Evolutionary conservation across 2,888 invertebrate genomes (phyloP).

Genomic region (Beris morrisii): DNA sequence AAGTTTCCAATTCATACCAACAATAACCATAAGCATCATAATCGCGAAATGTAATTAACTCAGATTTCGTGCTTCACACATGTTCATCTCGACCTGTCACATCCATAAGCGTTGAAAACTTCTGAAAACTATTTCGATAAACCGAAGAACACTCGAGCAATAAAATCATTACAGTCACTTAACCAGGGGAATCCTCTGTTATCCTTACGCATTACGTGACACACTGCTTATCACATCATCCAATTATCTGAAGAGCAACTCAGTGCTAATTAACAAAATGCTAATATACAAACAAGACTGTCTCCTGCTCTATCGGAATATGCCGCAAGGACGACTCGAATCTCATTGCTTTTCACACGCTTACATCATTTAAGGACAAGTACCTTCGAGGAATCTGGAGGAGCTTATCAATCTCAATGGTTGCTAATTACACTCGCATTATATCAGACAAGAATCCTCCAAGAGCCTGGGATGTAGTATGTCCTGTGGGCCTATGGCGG

Average conservation of each 20-base stretch:
- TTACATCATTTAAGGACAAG: background rate
- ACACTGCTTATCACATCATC: slow-evolving; percentile 30
- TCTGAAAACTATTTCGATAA: slow-evolving; percentile 16
- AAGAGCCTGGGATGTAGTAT: background rate
- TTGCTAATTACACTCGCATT: slow-evolving; percentile 36
- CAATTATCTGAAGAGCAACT: slow-evolving; percentile 29
- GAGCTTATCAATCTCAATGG: slow-evolving; percentile 37
- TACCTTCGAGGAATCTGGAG: background rate
- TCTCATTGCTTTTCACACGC: slow-evolving; percentile 6
- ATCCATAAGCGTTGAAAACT: slow-evolving; percentile 12
- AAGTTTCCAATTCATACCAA: too few species aligned
- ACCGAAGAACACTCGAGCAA: slow-evolving; percentile 11
- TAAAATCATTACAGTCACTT: slow-evolving; percentile 14
- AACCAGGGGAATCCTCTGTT: slow-evolving; percentile 7
- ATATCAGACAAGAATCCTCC: slow-evolving; percentile 23
- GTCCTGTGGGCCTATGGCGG: background rate
- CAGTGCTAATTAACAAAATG: slow-evolving; percentile 27
- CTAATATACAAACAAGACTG: background rate
- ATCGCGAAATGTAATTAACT: too few species aligned
- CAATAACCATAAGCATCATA: too few species aligned
- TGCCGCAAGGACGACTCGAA: background rate
- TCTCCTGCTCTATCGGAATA: background rate
- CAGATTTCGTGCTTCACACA: background rate
- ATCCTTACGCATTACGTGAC: slow-evolving; percentile 16
- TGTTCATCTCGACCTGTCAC: slow-evolving; percentile 15